These are phyloP conservation scores for Amorpha juglandis DNA, from an alignment of 2,888 invertebrate genomes.

Conservation along the genomic window DNA sequence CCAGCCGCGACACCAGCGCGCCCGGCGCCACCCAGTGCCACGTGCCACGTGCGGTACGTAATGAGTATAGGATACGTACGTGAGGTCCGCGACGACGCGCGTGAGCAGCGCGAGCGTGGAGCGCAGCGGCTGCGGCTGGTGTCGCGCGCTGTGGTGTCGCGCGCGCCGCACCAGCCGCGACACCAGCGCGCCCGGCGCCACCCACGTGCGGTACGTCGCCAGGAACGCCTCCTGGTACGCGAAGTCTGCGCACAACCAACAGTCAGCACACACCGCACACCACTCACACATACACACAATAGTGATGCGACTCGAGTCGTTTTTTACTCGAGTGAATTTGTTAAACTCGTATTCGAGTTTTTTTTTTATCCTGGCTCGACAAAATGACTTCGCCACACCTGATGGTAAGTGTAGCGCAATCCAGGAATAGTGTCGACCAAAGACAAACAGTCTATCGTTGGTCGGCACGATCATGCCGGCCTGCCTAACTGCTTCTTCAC, in stretches of 20 bases:
- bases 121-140: slow-evolving; percentile 89
- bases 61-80: slow-evolving; percentile 93
- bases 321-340: no score
- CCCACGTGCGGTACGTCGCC: slow-evolving; percentile 98
- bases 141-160: slow-evolving; percentile 86
- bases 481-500: no score
- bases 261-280: slow-evolving; percentile 4
- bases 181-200: slow-evolving; percentile 92
- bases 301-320: no score
- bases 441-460: no score
- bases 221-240: slow-evolving; percentile 99
- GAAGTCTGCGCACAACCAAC: slow-evolving; percentile 86
- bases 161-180: slow-evolving; percentile 91
- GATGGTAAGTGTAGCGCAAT: no score
- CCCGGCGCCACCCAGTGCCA: slow-evolving; percentile 95
- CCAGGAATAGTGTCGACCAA: no score
- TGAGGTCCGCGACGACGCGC: slow-evolving; percentile 97
- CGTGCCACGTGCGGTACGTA: slow-evolving; percentile 99
- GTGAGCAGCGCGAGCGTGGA: slow-evolving; percentile 96
- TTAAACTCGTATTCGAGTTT: no score
- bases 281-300: not conserved
- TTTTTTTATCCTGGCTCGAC: no score
- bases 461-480: no score
- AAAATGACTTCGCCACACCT: no score
- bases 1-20: slow-evolving; percentile 93